These are phyloP conservation scores for Sylvia atricapilla DNA, from an alignment of 2,113 vertebrate species.

Conservation along the genomic window DNA sequence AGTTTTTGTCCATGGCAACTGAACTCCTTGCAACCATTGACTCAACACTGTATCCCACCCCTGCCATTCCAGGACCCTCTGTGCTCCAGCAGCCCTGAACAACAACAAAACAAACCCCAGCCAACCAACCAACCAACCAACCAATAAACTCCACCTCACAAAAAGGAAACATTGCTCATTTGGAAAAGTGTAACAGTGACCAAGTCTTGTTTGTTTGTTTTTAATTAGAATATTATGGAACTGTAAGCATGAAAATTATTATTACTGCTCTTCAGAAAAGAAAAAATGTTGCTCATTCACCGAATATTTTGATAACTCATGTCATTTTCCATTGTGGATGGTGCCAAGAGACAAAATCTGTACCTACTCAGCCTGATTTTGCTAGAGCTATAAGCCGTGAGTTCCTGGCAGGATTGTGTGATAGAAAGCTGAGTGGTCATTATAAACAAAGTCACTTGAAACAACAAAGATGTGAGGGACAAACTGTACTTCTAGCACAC, in stretches of 20 bases:
- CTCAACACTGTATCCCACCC: background rate
- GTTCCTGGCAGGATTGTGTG: background rate
- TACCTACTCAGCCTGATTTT: background rate
- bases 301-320: background rate
- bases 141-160: background rate
- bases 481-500: background rate
- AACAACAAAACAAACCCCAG: background rate
- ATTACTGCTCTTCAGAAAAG: background rate
- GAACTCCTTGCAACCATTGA: background rate
- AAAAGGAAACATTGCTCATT: background rate
- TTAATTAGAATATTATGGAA: background rate
- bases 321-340: background rate
- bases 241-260: background rate
- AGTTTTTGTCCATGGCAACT: background rate
- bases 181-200: background rate
- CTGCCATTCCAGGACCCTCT: background rate
- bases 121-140: background rate
- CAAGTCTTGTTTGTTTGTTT: background rate
- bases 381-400: background rate
- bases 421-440: background rate
- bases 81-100: background rate
- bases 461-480: background rate
- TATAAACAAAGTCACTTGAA: background rate
- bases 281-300: background rate
- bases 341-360: background rate